Conservation (phyloP, 2,888 invertebrate species). For the Apomyelois bistriatella region DNA sequence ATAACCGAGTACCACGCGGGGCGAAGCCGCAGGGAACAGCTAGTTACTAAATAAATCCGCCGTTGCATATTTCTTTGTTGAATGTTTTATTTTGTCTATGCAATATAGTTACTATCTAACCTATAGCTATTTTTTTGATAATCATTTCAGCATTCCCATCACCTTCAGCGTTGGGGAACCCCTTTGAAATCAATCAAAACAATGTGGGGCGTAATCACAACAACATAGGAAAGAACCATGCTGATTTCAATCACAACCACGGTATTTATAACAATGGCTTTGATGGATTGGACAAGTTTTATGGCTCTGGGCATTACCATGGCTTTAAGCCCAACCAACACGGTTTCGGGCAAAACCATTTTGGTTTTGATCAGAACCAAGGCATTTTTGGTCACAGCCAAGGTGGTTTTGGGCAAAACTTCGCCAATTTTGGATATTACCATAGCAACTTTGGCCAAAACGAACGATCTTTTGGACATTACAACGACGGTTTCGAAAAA, state of each 20-base stretch:
- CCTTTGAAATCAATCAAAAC: neutral
- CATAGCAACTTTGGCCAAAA: neutral
- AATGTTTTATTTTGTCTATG: too few species aligned
- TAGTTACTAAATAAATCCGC: too few species aligned
- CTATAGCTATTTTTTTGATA: too few species aligned
- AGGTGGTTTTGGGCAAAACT: neutral
- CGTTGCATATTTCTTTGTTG: too few species aligned
- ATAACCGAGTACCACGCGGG: too few species aligned
- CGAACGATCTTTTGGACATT: neutral
- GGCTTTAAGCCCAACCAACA: neutral
- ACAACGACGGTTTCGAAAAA: neutral
- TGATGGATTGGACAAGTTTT: neutral
- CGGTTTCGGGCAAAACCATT: neutral
- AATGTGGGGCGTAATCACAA: neutral
- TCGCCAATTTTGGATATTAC: neutral
- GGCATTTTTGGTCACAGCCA: neutral
- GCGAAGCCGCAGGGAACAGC: too few species aligned
- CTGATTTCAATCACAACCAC: neutral
- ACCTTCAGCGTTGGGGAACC: neutral
- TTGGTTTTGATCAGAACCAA: neutral
- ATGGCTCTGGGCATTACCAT: neutral
- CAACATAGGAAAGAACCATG: neutral
- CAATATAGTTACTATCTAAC: too few species aligned
- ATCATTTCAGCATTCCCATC: conserved; percentile 1
- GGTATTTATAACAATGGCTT: neutral